Evolutionary conservation across 1,140 invertebrate genomes (phyloP).

Genomic region (Drosophila lini): DNA sequence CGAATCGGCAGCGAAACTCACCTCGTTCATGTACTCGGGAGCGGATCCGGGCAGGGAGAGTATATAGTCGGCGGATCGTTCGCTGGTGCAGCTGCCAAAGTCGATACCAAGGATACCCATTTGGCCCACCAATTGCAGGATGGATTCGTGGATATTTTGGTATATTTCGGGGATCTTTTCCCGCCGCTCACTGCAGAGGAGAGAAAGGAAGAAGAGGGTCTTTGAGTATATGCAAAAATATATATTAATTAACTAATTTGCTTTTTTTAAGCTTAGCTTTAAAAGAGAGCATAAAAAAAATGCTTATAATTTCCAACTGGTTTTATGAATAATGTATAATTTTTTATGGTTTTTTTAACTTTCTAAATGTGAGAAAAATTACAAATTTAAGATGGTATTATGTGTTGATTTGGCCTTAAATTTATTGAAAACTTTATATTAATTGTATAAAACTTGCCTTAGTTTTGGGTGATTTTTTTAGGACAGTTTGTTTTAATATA

Average conservation of each 20-base stretch:
- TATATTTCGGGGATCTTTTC: slow-evolving; percentile 87
- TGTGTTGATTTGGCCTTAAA: no score
- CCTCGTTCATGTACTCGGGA: slow-evolving; percentile 86
- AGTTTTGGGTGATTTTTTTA: no score
- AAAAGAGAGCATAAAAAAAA: no score
- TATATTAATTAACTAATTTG: background rate
- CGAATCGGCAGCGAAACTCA: slow-evolving; percentile 64
- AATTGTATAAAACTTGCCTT: no score
- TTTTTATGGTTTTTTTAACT: background rate
- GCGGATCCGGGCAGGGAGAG: slow-evolving; percentile 85
- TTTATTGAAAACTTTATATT: no score
- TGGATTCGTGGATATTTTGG: slow-evolving; percentile 89
- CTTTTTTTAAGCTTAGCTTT: no score
- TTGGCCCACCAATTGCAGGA: slow-evolving; percentile 87
- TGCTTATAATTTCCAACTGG: background rate
- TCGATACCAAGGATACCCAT: slow-evolving; percentile 86
- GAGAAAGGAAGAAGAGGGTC: background rate
- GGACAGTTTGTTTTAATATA: no score
- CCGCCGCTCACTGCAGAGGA: slow-evolving; percentile 86
- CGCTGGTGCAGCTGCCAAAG: slow-evolving; percentile 85
- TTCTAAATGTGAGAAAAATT: no score
- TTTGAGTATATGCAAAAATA: background rate
- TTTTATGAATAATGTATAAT: background rate
- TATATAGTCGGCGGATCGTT: slow-evolving; percentile 86
- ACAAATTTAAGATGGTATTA: no score